Base-by-base conservation (phyloP, 2,113 vertebrate species). In the Gallinago media region DNA sequence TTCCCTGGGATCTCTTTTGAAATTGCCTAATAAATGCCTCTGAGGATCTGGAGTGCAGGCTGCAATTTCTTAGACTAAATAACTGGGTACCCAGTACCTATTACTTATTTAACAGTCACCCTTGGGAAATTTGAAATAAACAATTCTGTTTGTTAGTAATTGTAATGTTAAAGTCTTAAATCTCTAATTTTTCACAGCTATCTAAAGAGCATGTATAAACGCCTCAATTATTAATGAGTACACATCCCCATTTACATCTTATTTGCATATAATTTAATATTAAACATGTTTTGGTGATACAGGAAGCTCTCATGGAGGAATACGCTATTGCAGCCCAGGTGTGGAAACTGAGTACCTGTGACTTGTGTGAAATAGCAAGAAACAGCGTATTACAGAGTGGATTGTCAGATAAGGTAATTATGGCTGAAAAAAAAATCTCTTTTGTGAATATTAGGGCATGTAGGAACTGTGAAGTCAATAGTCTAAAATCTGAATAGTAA, bases 271-370 rank as follows among this genome's bases (percentile, higher is more conserved):
- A 13, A 34, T 47, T 91, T 96, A 92, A 95, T 42, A 52, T 44
- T 9, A 77, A 34, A 63, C 54, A 4, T 86, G 67, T 97, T 94
- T 89, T 92, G 95, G 83, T 96, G 89, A 59, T 88, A 85, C 94
- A 99, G 99, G 99, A 99, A 94, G 99, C 99, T 5, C 98, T 99
- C 65, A 99, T 99, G 99, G 99, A 99, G 90, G 99, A 99, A 96
- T 99, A 99, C 5, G 99, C 99, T 58, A 99, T 99, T 31, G 99
- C 99, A 27, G 99, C 98, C 40, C 99, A 99, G 97, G 98, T 99
- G 92, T 99, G 99, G 99, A 99, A 99, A 97, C 98, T 99, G 47
- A 99, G 99, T 95, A 99, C 99, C 0, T 99, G 99, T 55, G 99
- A 99, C 84, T 77, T 99, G 93, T 99, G 99, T 89, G 99, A 99